A percentile compares a stretch with the other conserved stretches of the same genome.
phyloP scores from a whole-genome alignment of 2,797 vertebrate species.

The Phataginus tricuspis region DNA sequence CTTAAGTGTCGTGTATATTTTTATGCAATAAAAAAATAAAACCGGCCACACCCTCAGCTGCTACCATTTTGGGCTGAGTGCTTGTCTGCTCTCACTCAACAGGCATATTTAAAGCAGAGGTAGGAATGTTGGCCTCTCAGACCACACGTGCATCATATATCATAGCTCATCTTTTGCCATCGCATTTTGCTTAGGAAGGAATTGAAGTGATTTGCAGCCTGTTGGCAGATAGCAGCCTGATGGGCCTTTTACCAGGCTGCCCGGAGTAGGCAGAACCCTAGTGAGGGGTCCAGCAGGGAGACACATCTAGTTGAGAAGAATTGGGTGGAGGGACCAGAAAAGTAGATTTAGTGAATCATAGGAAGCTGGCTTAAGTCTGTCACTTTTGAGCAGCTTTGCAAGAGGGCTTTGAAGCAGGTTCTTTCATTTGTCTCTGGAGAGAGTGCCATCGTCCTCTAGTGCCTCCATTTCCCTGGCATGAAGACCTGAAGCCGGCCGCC shows the following conservation, averaged over 20 bases:
- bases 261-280: background rate
- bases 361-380: background rate
- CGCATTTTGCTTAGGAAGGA: background rate
- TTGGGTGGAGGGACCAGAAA: background rate
- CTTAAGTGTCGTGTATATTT: constrained; percentile 64
- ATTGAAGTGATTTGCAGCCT: background rate
- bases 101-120: background rate
- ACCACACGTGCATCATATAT: background rate
- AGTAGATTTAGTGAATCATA: background rate
- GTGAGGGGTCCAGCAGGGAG: background rate
- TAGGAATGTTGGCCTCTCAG: background rate
- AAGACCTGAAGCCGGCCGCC: background rate
- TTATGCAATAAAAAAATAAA: constrained; percentile 66
- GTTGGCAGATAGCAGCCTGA: background rate
- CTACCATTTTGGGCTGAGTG: background rate
- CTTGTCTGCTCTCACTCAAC: background rate
- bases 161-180: background rate
- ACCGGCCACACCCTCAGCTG: constrained; percentile 18
- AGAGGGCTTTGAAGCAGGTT: background rate
- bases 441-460: background rate
- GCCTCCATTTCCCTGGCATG: background rate
- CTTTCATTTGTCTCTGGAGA: constrained; percentile 8
- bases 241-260: background rate
- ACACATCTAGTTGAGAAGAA: background rate
- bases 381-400: background rate